Evolutionary conservation across 2,888 invertebrate species (phyloP), one percentile per base, ranked within the genome.

Genomic region (Chrysina gloriosa): DNA sequence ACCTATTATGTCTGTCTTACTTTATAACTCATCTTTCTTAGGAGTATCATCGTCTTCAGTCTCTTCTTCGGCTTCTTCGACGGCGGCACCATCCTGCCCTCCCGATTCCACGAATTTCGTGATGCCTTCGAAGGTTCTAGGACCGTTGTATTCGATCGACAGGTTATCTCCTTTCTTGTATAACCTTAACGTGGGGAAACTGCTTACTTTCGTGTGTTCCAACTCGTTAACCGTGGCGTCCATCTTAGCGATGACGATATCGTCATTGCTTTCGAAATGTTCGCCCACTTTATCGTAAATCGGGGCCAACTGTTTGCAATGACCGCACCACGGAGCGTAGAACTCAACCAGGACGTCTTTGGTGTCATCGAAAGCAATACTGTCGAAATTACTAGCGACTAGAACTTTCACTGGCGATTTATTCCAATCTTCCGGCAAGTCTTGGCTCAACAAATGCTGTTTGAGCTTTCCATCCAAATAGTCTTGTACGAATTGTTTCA

Each of bases 291-390:
- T 88, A 75, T 98, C 98, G 86, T 96, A 99, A 84, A 98, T 97
- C 23, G 99, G 99, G 65, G 88, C 94, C 79, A 99, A 87, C 84
- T 98, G 96, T 83, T 98, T 98, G 90, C 98, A 99, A 84, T 99
- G 98, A 70, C 97, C 97, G 85, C 95, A 95, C 98, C 98, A 98
- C 70, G 98, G 98, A 63, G 98, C 98, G 85, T 98, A 99, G 88
- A 99, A 99, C 87, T 99, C 98, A 73, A 99, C 98, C 68, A 99
- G 89, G 56, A 98, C 99, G 79, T 92, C 91, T 87, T 98, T 98
- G 74, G 84, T 86, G 77, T 88, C 88, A 84, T 98, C 93, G 73
- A 93, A 89, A 56, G 91, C 99, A 75, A 99, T 93, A 75, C 92
- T 91, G 77, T 96, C 95, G 84, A 99, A 99, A 88, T 99, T 99